These are phyloP conservation scores for Chouioia cunea DNA, from an alignment of 2,888 invertebrate genomes.

Conservation along the genomic window DNA sequence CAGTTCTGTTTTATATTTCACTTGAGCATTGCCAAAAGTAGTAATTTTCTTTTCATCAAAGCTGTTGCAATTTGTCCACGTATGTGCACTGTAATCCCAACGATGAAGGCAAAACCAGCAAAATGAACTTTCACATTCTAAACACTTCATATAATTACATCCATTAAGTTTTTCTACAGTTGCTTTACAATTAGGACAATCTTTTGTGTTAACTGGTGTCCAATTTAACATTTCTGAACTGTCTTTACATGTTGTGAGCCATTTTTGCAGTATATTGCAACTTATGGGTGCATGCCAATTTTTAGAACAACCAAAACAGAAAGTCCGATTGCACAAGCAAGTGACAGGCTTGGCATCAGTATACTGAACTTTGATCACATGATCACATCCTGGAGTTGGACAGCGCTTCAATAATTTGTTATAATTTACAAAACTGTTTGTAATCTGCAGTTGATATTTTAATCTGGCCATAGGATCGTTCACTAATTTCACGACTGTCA, in stretches of 20 bases:
- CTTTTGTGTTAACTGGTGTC: slow-evolving; percentile 99
- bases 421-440: slow-evolving; percentile 99
- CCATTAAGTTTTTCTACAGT: slow-evolving; percentile 98
- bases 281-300: slow-evolving; percentile 99
- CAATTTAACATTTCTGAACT: slow-evolving; percentile 99
- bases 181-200: slow-evolving; percentile 98
- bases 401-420: slow-evolving; percentile 97
- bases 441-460: slow-evolving; percentile 97
- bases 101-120: slow-evolving; percentile 99
- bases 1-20: neutral
- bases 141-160: slow-evolving; percentile 99
- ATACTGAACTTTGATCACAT: slow-evolving; percentile 92
- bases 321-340: slow-evolving; percentile 92
- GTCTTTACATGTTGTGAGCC: slow-evolving; percentile 99
- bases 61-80: slow-evolving; percentile 98
- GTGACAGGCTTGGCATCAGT: slow-evolving; percentile 93
- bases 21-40: neutral
- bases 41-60: slow-evolving; percentile 90
- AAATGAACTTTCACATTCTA: slow-evolving; percentile 97
- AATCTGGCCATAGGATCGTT: slow-evolving; percentile 88
- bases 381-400: slow-evolving; percentile 97
- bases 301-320: slow-evolving; percentile 97
- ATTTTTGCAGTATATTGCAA: slow-evolving; percentile 91
- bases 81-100: slow-evolving; percentile 98
- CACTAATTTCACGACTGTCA: slow-evolving; percentile 92